phyloP scores from a whole-genome alignment of 2,888 invertebrate species.

The Latheticus oryzae region DNA sequence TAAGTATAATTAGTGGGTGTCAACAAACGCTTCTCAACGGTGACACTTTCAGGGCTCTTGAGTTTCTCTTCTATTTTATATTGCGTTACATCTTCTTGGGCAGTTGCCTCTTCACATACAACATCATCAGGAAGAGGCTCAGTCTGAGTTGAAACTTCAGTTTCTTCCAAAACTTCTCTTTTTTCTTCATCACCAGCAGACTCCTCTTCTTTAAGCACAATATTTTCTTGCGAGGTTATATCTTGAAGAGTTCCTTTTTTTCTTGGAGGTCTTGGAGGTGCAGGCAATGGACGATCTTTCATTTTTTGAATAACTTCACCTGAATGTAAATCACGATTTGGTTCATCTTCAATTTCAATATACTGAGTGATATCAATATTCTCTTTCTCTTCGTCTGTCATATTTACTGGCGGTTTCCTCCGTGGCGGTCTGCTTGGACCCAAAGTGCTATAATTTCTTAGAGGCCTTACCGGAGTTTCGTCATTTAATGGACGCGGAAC shows the following conservation, averaged over 20 bases:
- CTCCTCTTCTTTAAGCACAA: constrained; percentile 34
- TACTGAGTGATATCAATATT: constrained; percentile 69
- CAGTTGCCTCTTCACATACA: constrained; percentile 72
- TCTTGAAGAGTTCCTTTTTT: constrained; percentile 56
- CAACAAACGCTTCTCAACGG: constrained; percentile 47
- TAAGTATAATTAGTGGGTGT: constrained; percentile 63
- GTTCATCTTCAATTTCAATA: constrained; percentile 72
- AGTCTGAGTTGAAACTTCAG: constrained; percentile 85
- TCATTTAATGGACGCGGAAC: constrained; percentile 67
- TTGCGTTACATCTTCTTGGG: constrained; percentile 51
- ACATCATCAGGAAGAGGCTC: constrained; percentile 86
- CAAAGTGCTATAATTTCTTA: constrained; percentile 72
- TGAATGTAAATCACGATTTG: constrained; percentile 75
- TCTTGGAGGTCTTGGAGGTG: constrained; percentile 87
- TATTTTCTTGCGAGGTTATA: constrained; percentile 59
- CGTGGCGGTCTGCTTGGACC: constrained; percentile 69
- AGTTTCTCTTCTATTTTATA: too few relatives aligned
- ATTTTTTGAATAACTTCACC: constrained; percentile 84
- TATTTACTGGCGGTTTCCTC: constrained; percentile 62
- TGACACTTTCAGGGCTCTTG: constrained; percentile 6
- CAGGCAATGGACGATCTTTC: constrained; percentile 86
- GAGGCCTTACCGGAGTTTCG: constrained; percentile 70
- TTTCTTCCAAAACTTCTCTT: constrained; percentile 69
- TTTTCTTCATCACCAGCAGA: constrained; percentile 41
- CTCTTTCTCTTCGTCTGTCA: constrained; percentile 65